A percentile compares a stretch with the other conserved stretches of the same genome.
Evolutionary conservation across 2,797 vertebrate genomes (phyloP).

Genomic region (Syndactyla subalaris): DNA sequence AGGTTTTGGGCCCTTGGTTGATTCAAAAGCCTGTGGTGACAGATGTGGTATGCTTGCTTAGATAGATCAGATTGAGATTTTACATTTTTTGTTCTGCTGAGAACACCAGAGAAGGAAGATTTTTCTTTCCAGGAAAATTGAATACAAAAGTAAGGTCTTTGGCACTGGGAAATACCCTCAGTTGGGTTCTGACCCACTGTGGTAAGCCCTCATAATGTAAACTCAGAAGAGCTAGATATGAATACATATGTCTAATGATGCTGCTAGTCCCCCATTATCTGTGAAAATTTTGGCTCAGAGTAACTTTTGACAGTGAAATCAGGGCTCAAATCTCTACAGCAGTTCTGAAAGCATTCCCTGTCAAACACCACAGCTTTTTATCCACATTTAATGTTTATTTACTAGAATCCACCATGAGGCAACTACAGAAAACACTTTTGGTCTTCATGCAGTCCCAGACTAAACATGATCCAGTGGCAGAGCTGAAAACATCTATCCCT

Average conservation of each 20-base stretch:
- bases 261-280: background rate
- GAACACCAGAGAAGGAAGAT: background rate
- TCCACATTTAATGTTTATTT: background rate
- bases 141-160: background rate
- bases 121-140: slow-evolving; percentile 23
- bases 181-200: background rate
- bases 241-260: background rate
- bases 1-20: slow-evolving; percentile 35
- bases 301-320: background rate
- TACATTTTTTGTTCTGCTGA: background rate
- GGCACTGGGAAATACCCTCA: background rate
- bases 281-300: background rate
- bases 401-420: background rate
- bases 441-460: background rate
- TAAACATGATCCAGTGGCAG: background rate
- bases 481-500: background rate
- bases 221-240: background rate
- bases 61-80: slow-evolving; percentile 36
- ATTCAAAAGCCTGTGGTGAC: slow-evolving; percentile 53
- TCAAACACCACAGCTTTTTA: background rate
- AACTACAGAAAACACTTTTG: background rate
- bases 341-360: background rate
- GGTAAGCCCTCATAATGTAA: background rate
- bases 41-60: slow-evolving; percentile 48
- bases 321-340: background rate